Conservation (phyloP, 2,113 vertebrate species). For the Gopherus flavomarginatus region DNA sequence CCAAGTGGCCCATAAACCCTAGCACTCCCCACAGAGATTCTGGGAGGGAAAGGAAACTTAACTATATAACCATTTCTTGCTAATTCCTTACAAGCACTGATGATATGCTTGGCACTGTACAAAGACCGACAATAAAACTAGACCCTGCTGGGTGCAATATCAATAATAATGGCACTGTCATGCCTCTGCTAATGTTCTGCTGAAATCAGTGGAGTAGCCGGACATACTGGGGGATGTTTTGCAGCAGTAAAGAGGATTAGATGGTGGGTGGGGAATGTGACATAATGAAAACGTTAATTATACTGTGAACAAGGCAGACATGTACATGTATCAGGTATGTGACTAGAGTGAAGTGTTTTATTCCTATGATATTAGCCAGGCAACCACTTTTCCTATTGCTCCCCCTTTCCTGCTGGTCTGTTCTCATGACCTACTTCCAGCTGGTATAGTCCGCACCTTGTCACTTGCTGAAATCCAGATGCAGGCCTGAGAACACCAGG, state of each 20-base stretch:
- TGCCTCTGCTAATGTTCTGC: background rate
- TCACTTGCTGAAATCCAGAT: background rate
- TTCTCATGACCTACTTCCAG: background rate
- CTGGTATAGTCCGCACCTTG: background rate
- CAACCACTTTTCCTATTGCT: background rate
- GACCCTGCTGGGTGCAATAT: background rate
- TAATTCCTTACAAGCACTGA: background rate
- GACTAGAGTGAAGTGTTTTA: background rate
- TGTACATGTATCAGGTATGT: background rate
- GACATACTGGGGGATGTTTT: background rate
- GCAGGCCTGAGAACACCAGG: background rate
- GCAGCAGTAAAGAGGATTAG: background rate
- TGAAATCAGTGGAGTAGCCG: background rate
- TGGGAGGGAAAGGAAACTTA: background rate
- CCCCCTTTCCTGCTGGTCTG: background rate
- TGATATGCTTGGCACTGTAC: background rate
- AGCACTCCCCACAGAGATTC: background rate
- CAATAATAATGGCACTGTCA: background rate
- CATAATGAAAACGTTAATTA: background rate
- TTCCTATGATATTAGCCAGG: background rate
- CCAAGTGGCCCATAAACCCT: background rate
- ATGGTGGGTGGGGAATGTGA: background rate
- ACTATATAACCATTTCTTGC: background rate
- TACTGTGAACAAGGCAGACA: background rate
- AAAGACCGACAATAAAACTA: background rate